Evolutionary conservation across 2,113 vertebrate species (phyloP).

Genomic region (Pao palembangensis): DNA sequence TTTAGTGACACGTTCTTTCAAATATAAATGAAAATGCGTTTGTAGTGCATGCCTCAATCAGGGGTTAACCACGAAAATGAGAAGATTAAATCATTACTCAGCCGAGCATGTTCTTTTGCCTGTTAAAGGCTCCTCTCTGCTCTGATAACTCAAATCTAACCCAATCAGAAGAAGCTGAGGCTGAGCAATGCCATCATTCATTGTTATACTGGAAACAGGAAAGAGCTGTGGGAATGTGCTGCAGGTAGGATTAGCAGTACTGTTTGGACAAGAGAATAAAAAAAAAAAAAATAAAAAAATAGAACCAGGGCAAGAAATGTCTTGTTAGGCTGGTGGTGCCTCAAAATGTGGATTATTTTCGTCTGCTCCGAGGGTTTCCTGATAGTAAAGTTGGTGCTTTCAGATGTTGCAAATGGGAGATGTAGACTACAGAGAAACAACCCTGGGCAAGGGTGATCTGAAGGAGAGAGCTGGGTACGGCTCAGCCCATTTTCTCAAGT

Average conservation of each 20-base stretch:
- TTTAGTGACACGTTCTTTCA: no score
- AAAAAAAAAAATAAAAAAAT: conserved; percentile 1
- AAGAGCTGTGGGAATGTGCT: conserved; percentile 2
- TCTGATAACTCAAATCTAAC: conserved; percentile 51
- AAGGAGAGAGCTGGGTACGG: conserved; percentile 31
- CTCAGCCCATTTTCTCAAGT: conserved; percentile 62
- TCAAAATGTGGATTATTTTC: conserved; percentile 25
- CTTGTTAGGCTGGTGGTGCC: conserved; percentile 9
- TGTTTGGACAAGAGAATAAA: neutral
- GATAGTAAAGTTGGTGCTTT: conserved; percentile 20
- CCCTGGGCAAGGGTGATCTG: conserved; percentile 49
- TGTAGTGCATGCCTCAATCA: conserved; percentile 6
- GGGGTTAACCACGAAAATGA: conserved; percentile 34
- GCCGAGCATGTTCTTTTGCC: conserved; percentile 33
- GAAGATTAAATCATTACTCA: conserved; percentile 56
- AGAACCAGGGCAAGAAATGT: conserved; percentile 7
- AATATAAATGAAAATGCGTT: neutral
- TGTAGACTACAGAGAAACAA: conserved; percentile 39
- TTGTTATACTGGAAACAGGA: conserved; percentile 19
- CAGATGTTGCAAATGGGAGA: conserved; percentile 43
- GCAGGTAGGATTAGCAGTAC: neutral
- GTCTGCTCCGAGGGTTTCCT: conserved; percentile 17
- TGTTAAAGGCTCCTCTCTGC: conserved; percentile 53
- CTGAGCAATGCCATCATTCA: conserved; percentile 40
- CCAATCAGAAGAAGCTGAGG: conserved; percentile 55